Percentiles rank a stretch among this genome's conserved stretches.
phyloP scores from a whole-genome alignment of 2,888 invertebrate species.

The Sinotaia quadrata region DNA sequence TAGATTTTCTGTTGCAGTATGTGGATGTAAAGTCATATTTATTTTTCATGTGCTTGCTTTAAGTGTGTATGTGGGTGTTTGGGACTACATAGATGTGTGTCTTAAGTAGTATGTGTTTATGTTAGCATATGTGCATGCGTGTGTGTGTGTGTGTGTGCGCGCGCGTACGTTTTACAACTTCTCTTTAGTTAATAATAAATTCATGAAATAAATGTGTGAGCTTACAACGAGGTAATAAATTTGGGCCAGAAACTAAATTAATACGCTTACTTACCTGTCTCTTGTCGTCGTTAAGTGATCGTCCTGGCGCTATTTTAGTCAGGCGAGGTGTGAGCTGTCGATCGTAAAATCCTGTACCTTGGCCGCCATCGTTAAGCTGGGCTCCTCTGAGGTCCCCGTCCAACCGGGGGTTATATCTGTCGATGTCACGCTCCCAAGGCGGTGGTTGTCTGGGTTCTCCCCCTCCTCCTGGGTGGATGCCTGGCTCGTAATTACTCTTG shows the following conservation, averaged over 20 bases:
- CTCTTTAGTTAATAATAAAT: no score
- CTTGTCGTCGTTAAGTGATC: no score
- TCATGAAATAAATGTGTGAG: no score
- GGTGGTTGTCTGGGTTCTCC: background rate
- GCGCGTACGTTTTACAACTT: no score
- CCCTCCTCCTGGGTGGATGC: background rate
- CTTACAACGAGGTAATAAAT: no score
- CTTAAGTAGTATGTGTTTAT: background rate
- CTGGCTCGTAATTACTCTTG: slow-evolving; percentile 2
- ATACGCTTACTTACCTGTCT: no score
- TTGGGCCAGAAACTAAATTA: no score
- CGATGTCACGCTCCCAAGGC: slow-evolving; percentile 7
- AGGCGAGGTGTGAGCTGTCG: background rate
- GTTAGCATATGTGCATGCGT: background rate
- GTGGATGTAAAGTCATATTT: background rate
- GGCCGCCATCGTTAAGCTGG: no score
- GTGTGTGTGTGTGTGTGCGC: slow-evolving; percentile 5
- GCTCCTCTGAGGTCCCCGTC: background rate
- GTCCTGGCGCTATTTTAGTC: no score
- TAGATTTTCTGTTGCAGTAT: no score
- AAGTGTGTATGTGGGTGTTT: no score
- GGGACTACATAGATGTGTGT: background rate
- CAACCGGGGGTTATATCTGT: background rate
- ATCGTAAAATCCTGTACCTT: no score
- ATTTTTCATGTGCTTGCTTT: background rate